Conservation (phyloP, 2,797 vertebrate genomes). For the Paedocypris micromegethes region DNA sequence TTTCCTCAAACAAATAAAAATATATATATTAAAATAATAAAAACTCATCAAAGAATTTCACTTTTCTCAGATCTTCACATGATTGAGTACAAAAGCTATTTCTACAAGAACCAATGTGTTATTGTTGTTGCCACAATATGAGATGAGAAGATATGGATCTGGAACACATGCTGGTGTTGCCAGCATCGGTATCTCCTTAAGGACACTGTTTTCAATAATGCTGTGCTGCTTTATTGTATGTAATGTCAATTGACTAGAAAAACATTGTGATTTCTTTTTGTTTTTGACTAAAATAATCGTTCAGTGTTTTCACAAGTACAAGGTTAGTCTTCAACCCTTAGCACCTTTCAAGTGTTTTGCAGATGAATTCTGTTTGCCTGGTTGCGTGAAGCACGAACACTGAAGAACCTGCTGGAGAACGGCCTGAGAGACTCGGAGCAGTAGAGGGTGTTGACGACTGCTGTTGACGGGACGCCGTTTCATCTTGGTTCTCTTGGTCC, state of each 20-base stretch:
- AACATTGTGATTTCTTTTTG: no score
- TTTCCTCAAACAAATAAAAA: neutral
- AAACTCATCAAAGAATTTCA: neutral
- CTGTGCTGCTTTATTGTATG: neutral
- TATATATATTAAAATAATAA: conserved; percentile 16
- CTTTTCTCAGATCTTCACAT: conserved; percentile 4
- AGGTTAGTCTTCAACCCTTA: no score
- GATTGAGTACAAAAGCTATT: conserved; percentile 6
- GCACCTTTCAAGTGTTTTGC: no score
- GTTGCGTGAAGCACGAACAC: no score
- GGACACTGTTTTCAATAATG: conserved; percentile 1
- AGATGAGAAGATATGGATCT: neutral
- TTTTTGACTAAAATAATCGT: no score
- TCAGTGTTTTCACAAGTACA: no score
- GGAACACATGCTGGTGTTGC: conserved; percentile 5
- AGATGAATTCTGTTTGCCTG: no score
- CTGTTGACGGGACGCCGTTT: conserved; percentile 58
- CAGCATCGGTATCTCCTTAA: neutral
- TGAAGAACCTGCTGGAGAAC: neutral
- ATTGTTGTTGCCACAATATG: conserved; percentile 21
- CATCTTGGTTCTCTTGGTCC: conserved; percentile 55
- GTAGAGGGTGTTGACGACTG: conserved; percentile 30
- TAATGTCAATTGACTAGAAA: no score
- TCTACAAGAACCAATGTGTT: conserved; percentile 1
- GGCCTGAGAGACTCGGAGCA: conserved; percentile 29